Conservation (phyloP, 2,113 vertebrate genomes). For the Arvicanthis niloticus region DNA sequence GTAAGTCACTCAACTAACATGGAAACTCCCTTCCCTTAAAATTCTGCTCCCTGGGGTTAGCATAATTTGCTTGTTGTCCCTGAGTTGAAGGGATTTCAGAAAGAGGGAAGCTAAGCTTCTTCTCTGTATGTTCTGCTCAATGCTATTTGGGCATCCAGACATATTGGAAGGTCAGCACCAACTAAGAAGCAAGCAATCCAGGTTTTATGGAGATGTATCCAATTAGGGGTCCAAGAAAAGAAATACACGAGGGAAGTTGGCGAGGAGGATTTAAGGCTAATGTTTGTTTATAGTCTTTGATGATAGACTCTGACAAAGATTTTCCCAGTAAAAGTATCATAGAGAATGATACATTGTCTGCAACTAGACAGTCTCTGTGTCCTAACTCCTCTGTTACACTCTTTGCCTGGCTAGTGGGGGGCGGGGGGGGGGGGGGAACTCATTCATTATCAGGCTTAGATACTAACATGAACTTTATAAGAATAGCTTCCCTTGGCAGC, state of each 20-base stretch:
- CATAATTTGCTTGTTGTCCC: not conserved
- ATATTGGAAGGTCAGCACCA: not conserved
- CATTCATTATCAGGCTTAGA: not conserved
- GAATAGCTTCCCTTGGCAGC: not conserved
- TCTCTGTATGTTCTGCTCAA: not conserved
- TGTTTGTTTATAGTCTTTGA: not conserved
- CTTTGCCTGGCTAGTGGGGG: not conserved
- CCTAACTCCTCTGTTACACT: not conserved
- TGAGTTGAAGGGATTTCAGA: not conserved
- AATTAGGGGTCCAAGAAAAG: not conserved
- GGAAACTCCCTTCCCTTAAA: not conserved
- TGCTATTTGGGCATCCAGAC: not conserved
- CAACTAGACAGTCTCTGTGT: not conserved
- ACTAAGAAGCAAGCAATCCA: not conserved
- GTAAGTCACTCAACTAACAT: not conserved
- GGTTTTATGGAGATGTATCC: not conserved
- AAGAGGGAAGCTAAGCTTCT: not conserved
- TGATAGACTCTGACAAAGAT: not conserved
- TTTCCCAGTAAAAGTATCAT: not conserved
- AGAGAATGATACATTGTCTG: not conserved
- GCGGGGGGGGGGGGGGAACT: not conserved
- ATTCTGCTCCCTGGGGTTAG: not conserved
- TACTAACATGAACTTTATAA: not conserved
- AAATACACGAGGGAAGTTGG: not conserved
- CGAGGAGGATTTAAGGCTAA: not conserved